Percentiles rank a stretch among this genome's conserved stretches.
Evolutionary conservation across 2,113 vertebrate genomes (phyloP).

Genomic region (Triplophysa tibetana): DNA sequence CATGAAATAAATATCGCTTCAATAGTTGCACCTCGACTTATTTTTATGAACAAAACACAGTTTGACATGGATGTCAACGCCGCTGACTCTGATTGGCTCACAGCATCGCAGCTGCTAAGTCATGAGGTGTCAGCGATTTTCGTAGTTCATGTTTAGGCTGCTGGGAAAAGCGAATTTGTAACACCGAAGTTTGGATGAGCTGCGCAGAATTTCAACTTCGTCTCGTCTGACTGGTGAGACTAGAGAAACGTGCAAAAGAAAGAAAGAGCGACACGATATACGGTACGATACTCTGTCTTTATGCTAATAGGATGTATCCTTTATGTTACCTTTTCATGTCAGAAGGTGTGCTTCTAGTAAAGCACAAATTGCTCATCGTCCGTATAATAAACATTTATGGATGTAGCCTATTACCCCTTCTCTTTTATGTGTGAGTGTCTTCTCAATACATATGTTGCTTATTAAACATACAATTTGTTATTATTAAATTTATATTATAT

Average conservation of each 20-base stretch:
- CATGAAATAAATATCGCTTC: not conserved
- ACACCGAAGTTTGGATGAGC: not conserved
- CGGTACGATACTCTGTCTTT: not conserved
- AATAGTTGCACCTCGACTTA: not conserved
- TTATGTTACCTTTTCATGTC: too few relatives aligned
- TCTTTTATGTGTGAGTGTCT: too few relatives aligned
- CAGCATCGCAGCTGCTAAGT: conserved; percentile 13
- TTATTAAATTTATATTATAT: too few relatives aligned
- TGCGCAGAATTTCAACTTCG: not conserved
- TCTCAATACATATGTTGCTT: too few relatives aligned
- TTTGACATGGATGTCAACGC: not conserved
- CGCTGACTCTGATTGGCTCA: conserved; percentile 1
- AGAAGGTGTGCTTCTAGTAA: too few relatives aligned
- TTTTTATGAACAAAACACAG: not conserved
- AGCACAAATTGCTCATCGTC: too few relatives aligned
- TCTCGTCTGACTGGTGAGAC: not conserved
- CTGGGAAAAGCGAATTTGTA: not conserved
- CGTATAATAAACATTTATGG: too few relatives aligned
- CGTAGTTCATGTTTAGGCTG: not conserved
- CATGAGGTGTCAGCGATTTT: conserved; percentile 17
- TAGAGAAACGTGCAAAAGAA: not conserved
- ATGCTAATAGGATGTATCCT: not conserved
- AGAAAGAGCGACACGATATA: not conserved
- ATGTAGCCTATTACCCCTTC: too few relatives aligned
- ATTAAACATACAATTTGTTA: too few relatives aligned